A percentile compares a stretch with the other conserved stretches of the same genome.
Evolutionary conservation across 2,113 vertebrate species (phyloP).

Genomic region (Periophthalmodon schlosseri): DNA sequence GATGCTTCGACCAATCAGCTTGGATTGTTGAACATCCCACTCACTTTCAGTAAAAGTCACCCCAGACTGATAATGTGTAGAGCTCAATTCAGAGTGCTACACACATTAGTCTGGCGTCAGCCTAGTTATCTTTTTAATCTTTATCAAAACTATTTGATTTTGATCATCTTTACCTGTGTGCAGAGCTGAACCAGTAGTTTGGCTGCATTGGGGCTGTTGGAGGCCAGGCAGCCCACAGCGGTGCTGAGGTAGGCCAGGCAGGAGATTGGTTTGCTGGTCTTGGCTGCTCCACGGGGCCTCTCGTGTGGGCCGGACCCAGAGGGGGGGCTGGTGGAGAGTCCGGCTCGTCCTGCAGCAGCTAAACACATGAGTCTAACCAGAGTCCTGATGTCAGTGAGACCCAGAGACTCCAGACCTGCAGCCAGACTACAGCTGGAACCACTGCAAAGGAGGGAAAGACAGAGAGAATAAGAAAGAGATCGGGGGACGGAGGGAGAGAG

Average conservation of each 20-base stretch:
- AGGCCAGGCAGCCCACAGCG: constrained; percentile 94
- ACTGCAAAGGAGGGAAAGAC: constrained; percentile 61
- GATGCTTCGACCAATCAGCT: no score
- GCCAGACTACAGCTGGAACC: constrained; percentile 97
- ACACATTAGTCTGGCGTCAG: no score
- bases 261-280: constrained; percentile 93
- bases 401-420: constrained; percentile 96
- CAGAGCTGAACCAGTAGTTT: constrained; percentile 95
- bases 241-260: constrained; percentile 97
- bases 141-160: no score
- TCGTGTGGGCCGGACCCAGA: constrained; percentile 70
- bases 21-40: no score
- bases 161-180: constrained; percentile 83
- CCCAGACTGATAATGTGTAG: no score
- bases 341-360: constrained; percentile 92
- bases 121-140: no score
- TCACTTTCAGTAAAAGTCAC: no score
- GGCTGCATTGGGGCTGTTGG: constrained; percentile 92
- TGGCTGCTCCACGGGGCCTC: constrained; percentile 84
- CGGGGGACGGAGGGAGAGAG: no score
- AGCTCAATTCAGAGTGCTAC: no score
- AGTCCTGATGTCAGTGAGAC: constrained; percentile 94
- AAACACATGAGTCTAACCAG: constrained; percentile 95
- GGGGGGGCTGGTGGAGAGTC: constrained; percentile 87
- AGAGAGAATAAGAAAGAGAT: background rate